phyloP scores from a whole-genome alignment of 2,888 invertebrate species.

The Drosophila hamatofila region DNA sequence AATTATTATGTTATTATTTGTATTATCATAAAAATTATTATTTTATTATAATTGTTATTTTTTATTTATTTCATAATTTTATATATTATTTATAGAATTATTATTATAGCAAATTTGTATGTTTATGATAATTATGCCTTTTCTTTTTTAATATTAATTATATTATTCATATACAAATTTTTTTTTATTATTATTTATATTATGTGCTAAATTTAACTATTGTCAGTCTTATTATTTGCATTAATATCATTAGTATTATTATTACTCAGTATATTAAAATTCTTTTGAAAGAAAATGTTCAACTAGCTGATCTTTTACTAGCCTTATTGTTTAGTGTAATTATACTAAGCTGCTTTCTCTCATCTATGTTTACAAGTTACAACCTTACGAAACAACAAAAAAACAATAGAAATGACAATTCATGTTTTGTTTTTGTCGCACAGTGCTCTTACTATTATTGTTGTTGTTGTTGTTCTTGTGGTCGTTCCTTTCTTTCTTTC shows the following conservation, averaged over 20 bases:
- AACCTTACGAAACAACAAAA: slow-evolving; percentile 3
- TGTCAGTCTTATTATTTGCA: background rate
- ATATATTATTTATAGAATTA: background rate
- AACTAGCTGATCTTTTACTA: background rate
- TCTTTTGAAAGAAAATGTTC: background rate
- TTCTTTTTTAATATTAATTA: too few species aligned
- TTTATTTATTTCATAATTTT: background rate
- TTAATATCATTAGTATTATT: background rate
- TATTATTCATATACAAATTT: too few species aligned
- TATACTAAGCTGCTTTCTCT: slow-evolving; percentile 15
- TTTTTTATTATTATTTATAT: background rate
- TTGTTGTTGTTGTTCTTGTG: slow-evolving; percentile 20
- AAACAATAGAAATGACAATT: slow-evolving; percentile 13
- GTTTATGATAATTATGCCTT: too few species aligned
- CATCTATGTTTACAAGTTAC: slow-evolving; percentile 13
- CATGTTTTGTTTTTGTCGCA: slow-evolving; percentile 47
- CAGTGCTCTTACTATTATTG: slow-evolving; percentile 49
- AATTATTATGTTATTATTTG: too few species aligned
- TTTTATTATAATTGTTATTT: background rate
- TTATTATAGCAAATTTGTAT: background rate
- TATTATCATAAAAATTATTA: too few species aligned
- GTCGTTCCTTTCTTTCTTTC: slow-evolving; percentile 11
- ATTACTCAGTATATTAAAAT: background rate
- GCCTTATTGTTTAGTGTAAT: slow-evolving; percentile 1
- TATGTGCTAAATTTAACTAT: background rate